Evolutionary conservation across 2,113 vertebrate species (phyloP).

Genomic region (Gavialis gangeticus): DNA sequence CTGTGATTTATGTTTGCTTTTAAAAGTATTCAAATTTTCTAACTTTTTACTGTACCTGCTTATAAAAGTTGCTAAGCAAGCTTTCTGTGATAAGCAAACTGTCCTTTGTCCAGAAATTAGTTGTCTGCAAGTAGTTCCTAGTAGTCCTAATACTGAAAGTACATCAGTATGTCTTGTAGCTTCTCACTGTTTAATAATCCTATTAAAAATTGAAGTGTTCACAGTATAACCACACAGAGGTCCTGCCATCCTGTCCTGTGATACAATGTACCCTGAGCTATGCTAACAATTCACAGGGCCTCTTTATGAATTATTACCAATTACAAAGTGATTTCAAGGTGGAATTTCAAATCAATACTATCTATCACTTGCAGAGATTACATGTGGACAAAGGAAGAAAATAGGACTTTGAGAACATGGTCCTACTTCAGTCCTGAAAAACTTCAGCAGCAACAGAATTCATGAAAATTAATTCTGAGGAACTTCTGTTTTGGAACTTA

Average conservation of each 20-base stretch:
- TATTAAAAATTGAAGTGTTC: not conserved
- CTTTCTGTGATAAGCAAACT: constrained; percentile 41
- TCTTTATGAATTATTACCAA: not conserved
- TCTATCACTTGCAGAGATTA: constrained; percentile 8
- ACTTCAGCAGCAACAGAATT: constrained; percentile 21
- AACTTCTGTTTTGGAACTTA: constrained; percentile 12
- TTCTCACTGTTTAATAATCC: not conserved
- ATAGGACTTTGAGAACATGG: constrained; percentile 26
- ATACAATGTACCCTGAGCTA: not conserved
- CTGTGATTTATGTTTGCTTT: not conserved
- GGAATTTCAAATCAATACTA: constrained; percentile 8
- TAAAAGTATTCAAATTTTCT: not conserved
- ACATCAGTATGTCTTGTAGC: not conserved
- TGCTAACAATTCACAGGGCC: not conserved
- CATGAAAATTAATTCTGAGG: not conserved
- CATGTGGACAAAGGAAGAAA: constrained; percentile 18
- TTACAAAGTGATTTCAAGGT: constrained; percentile 28
- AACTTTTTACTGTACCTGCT: not conserved
- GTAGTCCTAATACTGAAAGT: not conserved
- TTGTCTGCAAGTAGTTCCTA: not conserved
- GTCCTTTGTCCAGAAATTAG: constrained; percentile 44
- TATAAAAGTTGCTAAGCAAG: constrained; percentile 47
- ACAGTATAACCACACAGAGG: not conserved
- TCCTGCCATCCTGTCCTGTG: not conserved
- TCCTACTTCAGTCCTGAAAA: constrained; percentile 6